Evolutionary conservation across 2,888 invertebrate species (phyloP).

Genomic region (Dysmachus trigonus): DNA sequence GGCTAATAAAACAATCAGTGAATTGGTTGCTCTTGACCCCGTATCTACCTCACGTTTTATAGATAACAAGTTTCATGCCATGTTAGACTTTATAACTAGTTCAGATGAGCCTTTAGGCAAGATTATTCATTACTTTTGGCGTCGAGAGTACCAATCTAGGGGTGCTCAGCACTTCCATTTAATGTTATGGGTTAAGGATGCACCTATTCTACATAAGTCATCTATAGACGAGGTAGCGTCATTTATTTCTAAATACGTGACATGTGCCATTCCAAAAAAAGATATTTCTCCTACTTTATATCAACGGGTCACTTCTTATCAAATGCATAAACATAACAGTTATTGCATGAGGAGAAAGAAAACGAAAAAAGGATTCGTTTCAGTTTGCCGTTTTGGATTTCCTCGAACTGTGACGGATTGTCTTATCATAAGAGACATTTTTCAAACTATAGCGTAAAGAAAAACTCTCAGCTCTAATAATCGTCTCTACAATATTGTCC

Average conservation of each 20-base stretch:
- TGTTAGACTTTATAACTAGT: constrained; percentile 54
- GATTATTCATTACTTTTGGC: constrained; percentile 53
- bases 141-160: constrained; percentile 55
- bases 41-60: constrained; percentile 55
- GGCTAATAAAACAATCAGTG: constrained; percentile 52
- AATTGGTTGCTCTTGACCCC: constrained; percentile 55
- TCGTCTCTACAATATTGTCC: background rate
- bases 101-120: constrained; percentile 53
- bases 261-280: constrained; percentile 49
- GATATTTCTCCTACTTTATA: constrained; percentile 47
- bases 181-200: constrained; percentile 50
- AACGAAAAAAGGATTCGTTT: constrained; percentile 44
- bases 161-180: constrained; percentile 54
- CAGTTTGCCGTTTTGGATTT: constrained; percentile 53
- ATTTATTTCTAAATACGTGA: constrained; percentile 52
- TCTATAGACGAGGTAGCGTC: constrained; percentile 50
- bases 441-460: constrained; percentile 4
- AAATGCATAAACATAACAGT: constrained; percentile 48
- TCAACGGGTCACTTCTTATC: constrained; percentile 44
- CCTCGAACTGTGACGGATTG: constrained; percentile 49
- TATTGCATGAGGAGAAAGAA: constrained; percentile 51
- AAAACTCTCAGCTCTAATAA: constrained; percentile 47
- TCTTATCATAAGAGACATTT: constrained; percentile 49
- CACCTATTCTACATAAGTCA: constrained; percentile 27
- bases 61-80: constrained; percentile 55